Base-by-base conservation (phyloP, 2,797 vertebrate species). In the Bovichtus variegatus region DNA sequence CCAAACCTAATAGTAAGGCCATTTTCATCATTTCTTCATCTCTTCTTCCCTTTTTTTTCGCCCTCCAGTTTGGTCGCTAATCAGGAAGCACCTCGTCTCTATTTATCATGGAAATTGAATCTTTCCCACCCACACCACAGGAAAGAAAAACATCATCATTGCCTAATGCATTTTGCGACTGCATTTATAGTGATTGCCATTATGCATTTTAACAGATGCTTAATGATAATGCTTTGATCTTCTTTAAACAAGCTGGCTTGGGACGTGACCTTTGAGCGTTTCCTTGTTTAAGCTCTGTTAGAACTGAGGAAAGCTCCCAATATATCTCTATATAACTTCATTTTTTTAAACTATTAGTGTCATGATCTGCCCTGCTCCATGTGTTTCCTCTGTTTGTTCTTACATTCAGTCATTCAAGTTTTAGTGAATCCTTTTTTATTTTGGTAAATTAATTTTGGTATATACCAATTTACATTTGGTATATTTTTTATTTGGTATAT, bases 41-140 rank as follows among this genome's bases (percentile, higher is more conserved):
- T 80, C 70, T 82, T 83, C 38, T 67, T 57, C 59, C 47, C 40
- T n/a, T 65, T 73, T 74, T 78, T 71, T 64, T 68, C 63, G 55
- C 67, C n/a, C 71, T 91, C 81, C 69, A 76, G 71, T 86, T 91
- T 83, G 44, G 73, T 61, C 25, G 1, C 89, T 95, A 94, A 95
- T 95, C 93, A 96, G 95, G 95, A 96, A 96, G 93, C 85, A 81
- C 87, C 84, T 87, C 61, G 79, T 93, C 71, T 70, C 85, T 82
- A 85, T 91, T 89, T 89, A 92, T 93, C 89, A 90, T 82, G 86
- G 79, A 93, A 95, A 95, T 93, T 88, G 89, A 94, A 95, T 95
- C 93, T 94, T 93, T 89, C 90, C 94, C 95, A 91, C 95, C 95
- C 95, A 96, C 95, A 89, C 88, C 60, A 91, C 89, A 94, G 94